Evolutionary conservation across 1,140 invertebrate species (phyloP), one percentile per base, ranked within the genome.

Genomic region (Achatina immaculata): DNA sequence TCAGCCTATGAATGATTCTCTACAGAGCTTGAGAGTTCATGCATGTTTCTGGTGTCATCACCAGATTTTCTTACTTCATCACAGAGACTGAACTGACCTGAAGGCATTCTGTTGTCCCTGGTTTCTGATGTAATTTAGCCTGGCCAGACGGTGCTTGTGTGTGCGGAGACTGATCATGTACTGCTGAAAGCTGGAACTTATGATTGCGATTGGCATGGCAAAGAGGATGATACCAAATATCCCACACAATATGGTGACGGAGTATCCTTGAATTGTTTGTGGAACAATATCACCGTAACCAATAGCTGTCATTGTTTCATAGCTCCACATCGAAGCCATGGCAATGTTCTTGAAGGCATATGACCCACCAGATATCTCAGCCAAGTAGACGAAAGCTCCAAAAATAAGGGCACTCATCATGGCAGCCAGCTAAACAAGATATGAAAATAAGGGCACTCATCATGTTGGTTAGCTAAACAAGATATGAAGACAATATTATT

Each of bases 321-420:
- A 55, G 9, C 83, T 88, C 97, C 96, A 98, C 97, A 97, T 98
- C 93, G 98, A 98, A 88, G 97, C 97, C 93, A 97, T 96, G 89
- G 98, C 98, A 93, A 99, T 99, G 92, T 97, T 96, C 92, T 99
- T 97, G 65, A 80, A 71, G 38, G 31, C 24, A 43, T 72, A 62
- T 6, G 58, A 62, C 1, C 58, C 58, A 28, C 2, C n/a, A 34
- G 58, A 21, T 9, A 62, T n/a, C 58, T 62, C 58, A 31, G 58
- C 58, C 58, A 62, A 34, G 28, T 62, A 62, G n/a, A 62, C 58
- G 9, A 62, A 28, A 0, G 58, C 58, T 62, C 58, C 58, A 34
- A 62, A 62, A 31, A 62, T 28, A 6, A 62, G 28, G 31, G 58
- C 58, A 2, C n/a, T 28, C 58, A 62, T 62, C 58, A 62, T 31